These are phyloP conservation scores for Lasioglossum morio DNA, from an alignment of 2,888 invertebrate species.

Conservation along the genomic window DNA sequence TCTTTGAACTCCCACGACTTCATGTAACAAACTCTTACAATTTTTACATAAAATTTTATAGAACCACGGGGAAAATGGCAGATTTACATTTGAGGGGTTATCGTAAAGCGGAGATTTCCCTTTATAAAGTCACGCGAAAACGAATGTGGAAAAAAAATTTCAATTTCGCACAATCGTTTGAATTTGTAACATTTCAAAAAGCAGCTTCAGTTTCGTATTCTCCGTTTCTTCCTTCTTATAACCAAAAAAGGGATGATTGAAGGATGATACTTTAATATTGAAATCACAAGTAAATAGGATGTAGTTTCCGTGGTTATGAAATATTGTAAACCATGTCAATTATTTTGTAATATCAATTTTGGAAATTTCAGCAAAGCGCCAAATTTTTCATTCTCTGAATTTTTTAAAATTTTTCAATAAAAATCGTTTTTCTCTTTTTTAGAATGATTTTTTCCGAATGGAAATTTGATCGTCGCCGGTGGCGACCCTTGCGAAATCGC, in stretches of 20 bases:
- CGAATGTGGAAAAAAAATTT: background rate
- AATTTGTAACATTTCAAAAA: background rate
- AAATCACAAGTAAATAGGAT: background rate
- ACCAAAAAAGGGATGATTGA: background rate
- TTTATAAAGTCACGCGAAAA: background rate
- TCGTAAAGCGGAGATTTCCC: background rate
- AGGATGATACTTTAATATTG: background rate
- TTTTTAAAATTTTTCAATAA: background rate
- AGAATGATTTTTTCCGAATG: background rate
- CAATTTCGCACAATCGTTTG: background rate
- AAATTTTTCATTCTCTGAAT: background rate
- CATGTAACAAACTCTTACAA: background rate
- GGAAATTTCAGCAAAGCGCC: background rate
- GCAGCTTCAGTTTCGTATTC: background rate
- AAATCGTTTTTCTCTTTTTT: slow-evolving; percentile 2
- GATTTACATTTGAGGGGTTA: background rate
- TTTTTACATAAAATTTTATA: background rate
- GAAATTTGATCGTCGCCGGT: slow-evolving; percentile 54
- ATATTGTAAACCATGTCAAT: background rate
- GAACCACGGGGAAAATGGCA: background rate
- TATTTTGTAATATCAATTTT: background rate
- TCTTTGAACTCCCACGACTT: background rate
- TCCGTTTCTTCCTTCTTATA: background rate
- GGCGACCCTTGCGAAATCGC: slow-evolving; percentile 75
- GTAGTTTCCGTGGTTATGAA: no score